phyloP scores from a whole-genome alignment of 37 sponge, comb jelly and placozoan genomes.

The Halisarca cf. caerulea region DNA sequence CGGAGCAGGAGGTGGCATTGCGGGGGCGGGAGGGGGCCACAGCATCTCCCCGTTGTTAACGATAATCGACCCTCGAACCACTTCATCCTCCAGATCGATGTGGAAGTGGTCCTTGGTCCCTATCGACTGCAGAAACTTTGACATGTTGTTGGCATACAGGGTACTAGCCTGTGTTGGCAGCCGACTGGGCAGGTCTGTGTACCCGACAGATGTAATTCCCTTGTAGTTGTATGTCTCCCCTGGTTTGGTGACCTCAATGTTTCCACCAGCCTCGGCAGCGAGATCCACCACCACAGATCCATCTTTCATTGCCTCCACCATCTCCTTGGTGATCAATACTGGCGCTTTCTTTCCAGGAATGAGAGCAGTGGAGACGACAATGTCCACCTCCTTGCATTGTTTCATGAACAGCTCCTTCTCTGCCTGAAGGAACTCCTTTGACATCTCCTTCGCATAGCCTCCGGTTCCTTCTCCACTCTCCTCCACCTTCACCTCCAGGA shows the following conservation, averaged over 20 bases:
- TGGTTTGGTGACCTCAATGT: conserved; percentile 81
- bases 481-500: conserved; percentile 79
- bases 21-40: conserved; percentile 89
- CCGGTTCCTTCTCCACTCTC: conserved; percentile 91
- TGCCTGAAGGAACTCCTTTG: conserved; percentile 88
- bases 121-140: conserved; percentile 78
- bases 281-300: conserved; percentile 95
- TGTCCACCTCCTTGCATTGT: conserved; percentile 93
- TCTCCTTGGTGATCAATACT: conserved; percentile 80
- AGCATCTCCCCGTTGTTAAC: conserved; percentile 63
- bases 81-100: conserved; percentile 86
- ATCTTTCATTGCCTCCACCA: conserved; percentile 91
- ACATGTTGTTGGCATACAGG: conserved; percentile 89
- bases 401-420: conserved; percentile 93
- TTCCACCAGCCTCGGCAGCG: conserved; percentile 93
- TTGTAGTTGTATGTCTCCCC: conserved; percentile 79
- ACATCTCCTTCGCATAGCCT: conserved; percentile 95
- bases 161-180: conserved; percentile 89
- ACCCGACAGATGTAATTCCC: conserved; percentile 90
- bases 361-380: conserved; percentile 89
- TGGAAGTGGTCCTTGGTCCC: conserved; percentile 54
- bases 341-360: conserved; percentile 96
- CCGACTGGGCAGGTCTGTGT: conserved; percentile 91
- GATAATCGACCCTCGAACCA: conserved; percentile 86
- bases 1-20: not conserved